A percentile compares a stretch with the other conserved stretches of the same genome.
Conservation (phyloP, 2,888 invertebrate genomes). For the Sericinus montela region DNA sequence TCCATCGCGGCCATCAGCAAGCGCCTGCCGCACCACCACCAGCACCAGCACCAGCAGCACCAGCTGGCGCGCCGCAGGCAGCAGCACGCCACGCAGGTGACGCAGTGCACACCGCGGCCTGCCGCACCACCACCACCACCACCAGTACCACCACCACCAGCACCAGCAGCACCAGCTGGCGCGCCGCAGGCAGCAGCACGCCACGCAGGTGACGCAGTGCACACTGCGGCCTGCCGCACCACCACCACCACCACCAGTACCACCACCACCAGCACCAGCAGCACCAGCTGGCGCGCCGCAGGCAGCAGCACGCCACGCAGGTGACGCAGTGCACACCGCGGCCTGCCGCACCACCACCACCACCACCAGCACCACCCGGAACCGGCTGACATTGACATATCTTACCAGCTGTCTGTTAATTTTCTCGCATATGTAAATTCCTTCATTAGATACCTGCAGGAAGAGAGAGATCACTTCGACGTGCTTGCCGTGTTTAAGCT, state of each 20-base stretch:
- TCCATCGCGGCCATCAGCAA: slow-evolving; percentile 67
- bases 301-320: slow-evolving; percentile 21
- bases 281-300: slow-evolving; percentile 27
- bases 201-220: slow-evolving; percentile 16
- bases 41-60: slow-evolving; percentile 28
- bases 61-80: slow-evolving; percentile 29
- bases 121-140: slow-evolving; percentile 40
- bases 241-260: slow-evolving; percentile 33
- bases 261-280: slow-evolving; percentile 27
- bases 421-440: too few species aligned
- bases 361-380: too few species aligned
- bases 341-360: slow-evolving; percentile 43
- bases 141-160: too few species aligned
- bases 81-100: slow-evolving; percentile 17
- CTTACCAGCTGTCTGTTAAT: too few species aligned
- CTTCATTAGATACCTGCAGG: too few species aligned
- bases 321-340: slow-evolving; percentile 8
- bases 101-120: slow-evolving; percentile 30
- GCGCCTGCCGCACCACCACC: slow-evolving; percentile 46
- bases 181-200: slow-evolving; percentile 24
- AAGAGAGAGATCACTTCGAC: too few species aligned
- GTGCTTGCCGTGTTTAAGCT: too few species aligned
- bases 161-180: slow-evolving; percentile 27
- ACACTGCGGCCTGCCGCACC: slow-evolving; percentile 41
- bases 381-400: too few species aligned